phyloP scores from a whole-genome alignment of 64 coral and sea anemone genomes.

The Acropora tenuis region DNA sequence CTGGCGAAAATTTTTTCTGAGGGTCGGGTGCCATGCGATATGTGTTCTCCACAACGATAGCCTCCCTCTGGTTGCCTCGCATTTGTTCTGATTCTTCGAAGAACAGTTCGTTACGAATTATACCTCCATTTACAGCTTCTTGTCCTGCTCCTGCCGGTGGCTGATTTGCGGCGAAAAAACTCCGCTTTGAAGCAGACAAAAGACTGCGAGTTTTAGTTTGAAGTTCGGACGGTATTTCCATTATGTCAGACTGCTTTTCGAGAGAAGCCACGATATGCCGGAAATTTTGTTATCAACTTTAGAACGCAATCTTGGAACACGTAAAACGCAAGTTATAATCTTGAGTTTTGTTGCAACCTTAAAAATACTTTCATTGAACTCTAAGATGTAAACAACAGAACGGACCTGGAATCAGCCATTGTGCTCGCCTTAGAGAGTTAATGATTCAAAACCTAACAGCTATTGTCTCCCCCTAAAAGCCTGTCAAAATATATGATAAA shows the following conservation, averaged over 20 bases:
- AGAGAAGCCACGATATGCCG: not conserved
- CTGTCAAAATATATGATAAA: conserved; percentile 9
- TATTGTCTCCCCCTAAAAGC: conserved; percentile 6
- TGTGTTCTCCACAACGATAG: not conserved
- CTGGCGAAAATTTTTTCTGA: conserved; percentile 11
- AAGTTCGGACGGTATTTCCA: not conserved
- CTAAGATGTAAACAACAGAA: conserved; percentile 11
- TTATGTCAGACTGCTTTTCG: not conserved
- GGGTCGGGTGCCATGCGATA: conserved; percentile 24
- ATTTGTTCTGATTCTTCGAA: conserved; percentile 3
- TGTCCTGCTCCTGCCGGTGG: not conserved
- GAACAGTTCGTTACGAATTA: conserved; percentile 2
- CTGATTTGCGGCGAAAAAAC: conserved; percentile 23
- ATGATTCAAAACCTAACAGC: not conserved
- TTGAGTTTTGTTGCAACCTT: not conserved
- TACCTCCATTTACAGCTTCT: conserved; percentile 18
- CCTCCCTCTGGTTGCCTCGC: not conserved
- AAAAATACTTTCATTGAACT: not conserved
- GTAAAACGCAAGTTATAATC: not conserved
- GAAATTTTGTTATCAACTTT: not conserved
- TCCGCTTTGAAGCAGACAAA: conserved; percentile 1
- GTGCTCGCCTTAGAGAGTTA: not conserved
- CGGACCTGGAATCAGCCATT: not conserved
- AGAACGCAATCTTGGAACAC: not conserved
- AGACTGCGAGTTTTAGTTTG: conserved; percentile 14